Base-by-base conservation (phyloP, 2,888 invertebrate genomes). In the Eupithecia inturbata region DNA sequence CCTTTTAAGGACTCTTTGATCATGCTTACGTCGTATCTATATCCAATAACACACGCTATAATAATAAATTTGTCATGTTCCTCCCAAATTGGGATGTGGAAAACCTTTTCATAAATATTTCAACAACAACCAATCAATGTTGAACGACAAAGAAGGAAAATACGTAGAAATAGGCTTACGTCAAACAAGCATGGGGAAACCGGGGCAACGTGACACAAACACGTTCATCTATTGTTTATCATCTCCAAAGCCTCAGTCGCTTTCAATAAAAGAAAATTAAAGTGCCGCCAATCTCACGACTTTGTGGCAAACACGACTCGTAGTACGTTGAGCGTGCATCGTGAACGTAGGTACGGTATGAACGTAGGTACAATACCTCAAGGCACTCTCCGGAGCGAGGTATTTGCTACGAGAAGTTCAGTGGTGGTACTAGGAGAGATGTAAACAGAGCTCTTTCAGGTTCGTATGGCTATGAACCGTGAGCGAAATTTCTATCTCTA, bases 251-350 rank as follows among this genome's bases (percentile, higher is more conserved):
- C 68, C 49, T 72, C 72, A 49, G 62, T 64, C 63, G 57, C 60
- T 49, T 68, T 72, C 72, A 72, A 68, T 72, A 72, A 72, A 73
- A 57, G 68, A 57, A 64, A 73, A 73, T 73, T 49, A 73, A 69
- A 69, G 19, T 53, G 68, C 39, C 53, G 39, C 14, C 69, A 68
- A 69, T 72, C 31, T 57, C 68, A 64, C 63, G 45, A 16, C 22
- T 53, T 66, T 66, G 31, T 57, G 22, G 45, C 31, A 39, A 28
- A 67, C 57, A 26, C 33, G 39, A 57, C 49, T 22, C 14, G 68
- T 60, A 26, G 28, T 28, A 62, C 5, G 60, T 14, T 16, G 16
- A 16, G 16, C 26, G 19, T 19, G n/a, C 31, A 19, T 31, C 31
- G 16, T 19, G 16, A 62, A 28, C 62, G 6, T 14, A 62, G 19